A percentile compares a stretch with the other conserved stretches of the same genome.
These are phyloP conservation scores for Arrhopalites spinosus DNA, from an alignment of 2,888 invertebrate genomes.

Conservation along the genomic window DNA sequence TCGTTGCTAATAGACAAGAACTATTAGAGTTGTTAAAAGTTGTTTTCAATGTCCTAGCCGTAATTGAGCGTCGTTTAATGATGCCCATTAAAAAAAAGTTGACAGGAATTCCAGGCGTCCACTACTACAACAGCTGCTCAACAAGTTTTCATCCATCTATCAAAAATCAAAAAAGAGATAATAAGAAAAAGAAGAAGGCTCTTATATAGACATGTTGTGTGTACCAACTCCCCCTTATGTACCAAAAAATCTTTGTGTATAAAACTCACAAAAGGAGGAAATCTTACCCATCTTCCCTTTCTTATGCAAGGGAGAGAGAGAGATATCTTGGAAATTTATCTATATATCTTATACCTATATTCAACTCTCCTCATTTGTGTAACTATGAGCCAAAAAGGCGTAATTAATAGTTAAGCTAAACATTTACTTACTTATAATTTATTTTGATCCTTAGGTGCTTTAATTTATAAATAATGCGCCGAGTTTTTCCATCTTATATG, in stretches of 20 bases:
- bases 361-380: conserved; percentile 5
- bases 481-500: no score
- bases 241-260: no score
- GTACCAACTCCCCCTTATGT: no score
- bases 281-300: not conserved
- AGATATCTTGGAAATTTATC: no score
- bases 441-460: conserved; percentile 57
- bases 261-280: no score
- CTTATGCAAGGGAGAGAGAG: no score
- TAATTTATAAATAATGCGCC: conserved; percentile 56
- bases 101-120: conserved; percentile 32
- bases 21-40: conserved; percentile 3
- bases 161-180: conserved; percentile 17
- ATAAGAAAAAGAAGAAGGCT: no score
- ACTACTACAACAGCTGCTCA: conserved; percentile 23
- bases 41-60: conserved; percentile 34
- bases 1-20: no score
- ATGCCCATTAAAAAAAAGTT: conserved; percentile 36
- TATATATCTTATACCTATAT: no score
- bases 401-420: conserved; percentile 56
- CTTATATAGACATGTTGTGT: no score
- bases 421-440: conserved; percentile 57
- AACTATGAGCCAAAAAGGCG: no score
- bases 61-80: conserved; percentile 40
- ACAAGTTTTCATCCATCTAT: conserved; percentile 28